phyloP scores from a whole-genome alignment of 2,797 vertebrate species.

The Coracias cyanogaster region DNA sequence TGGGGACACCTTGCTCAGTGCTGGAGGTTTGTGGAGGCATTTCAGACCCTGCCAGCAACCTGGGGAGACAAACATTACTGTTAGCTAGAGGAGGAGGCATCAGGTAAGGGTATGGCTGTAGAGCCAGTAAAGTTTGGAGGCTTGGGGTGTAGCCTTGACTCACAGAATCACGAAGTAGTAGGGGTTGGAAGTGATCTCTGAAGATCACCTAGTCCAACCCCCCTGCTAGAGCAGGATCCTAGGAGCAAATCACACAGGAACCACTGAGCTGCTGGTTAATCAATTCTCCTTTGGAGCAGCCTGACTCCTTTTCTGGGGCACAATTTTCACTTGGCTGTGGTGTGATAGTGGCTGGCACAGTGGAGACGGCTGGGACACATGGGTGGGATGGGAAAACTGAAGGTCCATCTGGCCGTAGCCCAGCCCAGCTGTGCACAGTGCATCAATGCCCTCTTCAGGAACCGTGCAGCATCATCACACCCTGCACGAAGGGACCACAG shows the following conservation, averaged over 20 bases:
- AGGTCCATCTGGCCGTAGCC: background rate
- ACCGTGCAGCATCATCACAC: rapidly evolving
- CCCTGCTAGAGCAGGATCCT: too few relatives aligned
- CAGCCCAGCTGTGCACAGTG: rapidly evolving
- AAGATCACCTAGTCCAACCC: too few relatives aligned
- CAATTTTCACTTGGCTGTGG: background rate
- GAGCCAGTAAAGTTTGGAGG: background rate
- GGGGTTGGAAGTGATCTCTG: too few relatives aligned
- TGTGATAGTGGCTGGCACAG: background rate
- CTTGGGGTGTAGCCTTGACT: background rate
- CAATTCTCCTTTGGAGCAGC: background rate
- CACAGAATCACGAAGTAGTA: background rate
- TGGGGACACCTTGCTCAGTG: rapidly evolving
- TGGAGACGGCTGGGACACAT: too few relatives aligned
- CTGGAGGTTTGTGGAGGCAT: background rate
- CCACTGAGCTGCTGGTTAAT: background rate
- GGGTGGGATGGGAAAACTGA: background rate
- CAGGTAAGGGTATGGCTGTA: background rate
- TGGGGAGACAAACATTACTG: background rate
- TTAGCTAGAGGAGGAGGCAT: background rate
- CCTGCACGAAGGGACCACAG: too few relatives aligned
- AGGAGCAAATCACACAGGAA: too few relatives aligned
- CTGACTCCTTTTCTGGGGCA: background rate
- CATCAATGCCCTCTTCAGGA: slow-evolving; percentile 7
- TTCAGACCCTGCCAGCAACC: background rate